These are phyloP conservation scores for Brachystomella parvula DNA, from an alignment of 1,140 invertebrate species.

Conservation along the genomic window DNA sequence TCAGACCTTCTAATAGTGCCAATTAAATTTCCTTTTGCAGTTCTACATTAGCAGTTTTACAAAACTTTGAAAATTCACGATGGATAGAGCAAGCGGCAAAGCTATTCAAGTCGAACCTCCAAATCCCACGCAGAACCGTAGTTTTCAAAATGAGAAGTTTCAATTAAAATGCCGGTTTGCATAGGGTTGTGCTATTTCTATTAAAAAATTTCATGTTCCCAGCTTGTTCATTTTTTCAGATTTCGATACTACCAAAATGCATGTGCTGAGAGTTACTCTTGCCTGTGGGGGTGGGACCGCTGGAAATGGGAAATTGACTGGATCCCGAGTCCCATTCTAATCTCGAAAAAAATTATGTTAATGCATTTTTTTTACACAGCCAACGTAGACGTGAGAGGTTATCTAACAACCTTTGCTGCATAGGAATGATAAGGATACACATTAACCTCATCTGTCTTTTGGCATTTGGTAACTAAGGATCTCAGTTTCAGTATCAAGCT, in stretches of 20 bases:
- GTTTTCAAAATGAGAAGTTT: background rate
- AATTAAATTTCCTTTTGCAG: conserved; percentile 40
- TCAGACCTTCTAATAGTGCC: too few relatives aligned
- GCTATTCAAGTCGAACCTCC: too few relatives aligned
- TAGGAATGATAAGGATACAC: too few relatives aligned
- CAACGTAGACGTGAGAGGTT: too few relatives aligned
- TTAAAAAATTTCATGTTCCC: background rate
- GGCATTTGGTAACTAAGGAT: too few relatives aligned
- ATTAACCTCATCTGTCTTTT: too few relatives aligned
- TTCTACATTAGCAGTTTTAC: conserved; percentile 45
- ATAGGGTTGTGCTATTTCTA: background rate
- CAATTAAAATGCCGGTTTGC: background rate
- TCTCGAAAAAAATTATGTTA: too few relatives aligned
- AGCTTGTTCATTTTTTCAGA: conserved; percentile 48
- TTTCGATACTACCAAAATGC: conserved; percentile 92
- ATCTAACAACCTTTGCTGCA: too few relatives aligned
- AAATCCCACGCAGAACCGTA: conserved; percentile 43
- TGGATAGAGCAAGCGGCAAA: too few relatives aligned
- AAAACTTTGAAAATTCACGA: conserved; percentile 49
- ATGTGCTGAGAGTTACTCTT: conserved; percentile 85
- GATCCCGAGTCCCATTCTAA: too few relatives aligned
- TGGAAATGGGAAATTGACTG: conserved; percentile 85
- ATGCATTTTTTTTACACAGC: too few relatives aligned
- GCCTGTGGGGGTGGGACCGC: conserved; percentile 73
- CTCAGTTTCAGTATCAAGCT: too few relatives aligned